A percentile compares a stretch with the other conserved stretches of the same genome.
These are phyloP conservation scores for Drosophila hawaiiensis DNA, from an alignment of 2,888 invertebrate species.

Conservation along the genomic window DNA sequence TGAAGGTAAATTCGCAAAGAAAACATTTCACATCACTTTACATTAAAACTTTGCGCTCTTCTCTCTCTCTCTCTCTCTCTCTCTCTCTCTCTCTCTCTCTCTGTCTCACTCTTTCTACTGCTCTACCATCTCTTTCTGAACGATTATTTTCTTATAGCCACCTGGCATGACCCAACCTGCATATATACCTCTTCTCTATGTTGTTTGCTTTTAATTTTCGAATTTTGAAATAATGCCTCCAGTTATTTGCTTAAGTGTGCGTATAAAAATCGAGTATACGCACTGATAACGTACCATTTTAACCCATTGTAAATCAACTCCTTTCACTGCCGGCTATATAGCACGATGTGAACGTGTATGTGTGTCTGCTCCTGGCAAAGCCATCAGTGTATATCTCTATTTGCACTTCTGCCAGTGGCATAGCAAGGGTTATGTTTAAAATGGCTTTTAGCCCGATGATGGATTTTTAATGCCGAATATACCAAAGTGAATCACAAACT, in stretches of 20 bases:
- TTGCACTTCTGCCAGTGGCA: constrained; percentile 38
- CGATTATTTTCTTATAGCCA: constrained; percentile 64
- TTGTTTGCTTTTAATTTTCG: constrained; percentile 80
- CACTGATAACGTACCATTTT: constrained; percentile 71
- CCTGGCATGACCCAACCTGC: constrained; percentile 29
- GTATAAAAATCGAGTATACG: constrained; percentile 80
- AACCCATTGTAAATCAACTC: constrained; percentile 50
- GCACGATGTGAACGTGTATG: constrained; percentile 5
- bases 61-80: constrained; percentile 10
- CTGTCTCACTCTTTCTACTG: constrained; percentile 1
- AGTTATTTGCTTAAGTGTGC: constrained; percentile 81
- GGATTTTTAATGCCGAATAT: background rate
- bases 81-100: constrained; percentile 1
- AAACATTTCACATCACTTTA: constrained; percentile 79
- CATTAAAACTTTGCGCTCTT: constrained; percentile 65
- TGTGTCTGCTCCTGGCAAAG: constrained; percentile 12
- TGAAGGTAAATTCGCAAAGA: constrained; percentile 79
- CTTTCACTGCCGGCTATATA: constrained; percentile 26
- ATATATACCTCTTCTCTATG: constrained; percentile 48
- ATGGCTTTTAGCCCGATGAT: constrained; percentile 1
- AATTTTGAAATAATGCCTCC: constrained; percentile 79
- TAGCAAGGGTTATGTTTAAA: constrained; percentile 15
- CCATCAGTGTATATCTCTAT: constrained; percentile 19
- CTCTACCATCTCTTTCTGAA: constrained; percentile 14
- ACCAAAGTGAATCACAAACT: background rate